phyloP scores from a whole-genome alignment of 2,797 vertebrate species.

The Spinus olivaceus region DNA sequence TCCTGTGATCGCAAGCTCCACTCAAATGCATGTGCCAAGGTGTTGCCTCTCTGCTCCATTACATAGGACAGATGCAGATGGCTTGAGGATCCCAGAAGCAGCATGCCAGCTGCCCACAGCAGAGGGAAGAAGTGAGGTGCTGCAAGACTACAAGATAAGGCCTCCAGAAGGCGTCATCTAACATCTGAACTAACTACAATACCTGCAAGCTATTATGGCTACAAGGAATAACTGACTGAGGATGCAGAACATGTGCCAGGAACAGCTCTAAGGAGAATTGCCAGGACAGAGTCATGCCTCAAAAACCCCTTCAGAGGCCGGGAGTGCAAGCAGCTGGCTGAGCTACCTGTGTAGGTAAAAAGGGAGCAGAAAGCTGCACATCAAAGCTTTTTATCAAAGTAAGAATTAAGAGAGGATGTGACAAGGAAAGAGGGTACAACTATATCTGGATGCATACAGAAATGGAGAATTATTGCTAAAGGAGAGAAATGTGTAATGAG shows the following conservation, averaged over 20 bases:
- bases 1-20: neutral
- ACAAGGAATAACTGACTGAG: neutral
- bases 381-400: neutral
- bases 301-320: neutral
- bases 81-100: neutral
- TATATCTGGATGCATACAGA: neutral
- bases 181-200: neutral
- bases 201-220: neutral
- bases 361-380: neutral
- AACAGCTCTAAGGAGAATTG: neutral
- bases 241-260: neutral
- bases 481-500: neutral
- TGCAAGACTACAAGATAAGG: neutral
- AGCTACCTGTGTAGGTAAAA: neutral
- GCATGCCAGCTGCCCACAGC: fast-evolving
- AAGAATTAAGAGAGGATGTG: neutral
- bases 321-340: neutral
- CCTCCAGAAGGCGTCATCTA: fast-evolving
- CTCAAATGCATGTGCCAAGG: neutral
- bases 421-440: neutral
- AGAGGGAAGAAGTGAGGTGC: neutral
- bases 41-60: neutral
- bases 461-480: neutral
- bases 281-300: neutral
- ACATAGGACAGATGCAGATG: neutral